A percentile compares a stretch with the other conserved stretches of the same genome.
Evolutionary conservation across 2,888 invertebrate genomes (phyloP).

Genomic region (Oligia latruncula): DNA sequence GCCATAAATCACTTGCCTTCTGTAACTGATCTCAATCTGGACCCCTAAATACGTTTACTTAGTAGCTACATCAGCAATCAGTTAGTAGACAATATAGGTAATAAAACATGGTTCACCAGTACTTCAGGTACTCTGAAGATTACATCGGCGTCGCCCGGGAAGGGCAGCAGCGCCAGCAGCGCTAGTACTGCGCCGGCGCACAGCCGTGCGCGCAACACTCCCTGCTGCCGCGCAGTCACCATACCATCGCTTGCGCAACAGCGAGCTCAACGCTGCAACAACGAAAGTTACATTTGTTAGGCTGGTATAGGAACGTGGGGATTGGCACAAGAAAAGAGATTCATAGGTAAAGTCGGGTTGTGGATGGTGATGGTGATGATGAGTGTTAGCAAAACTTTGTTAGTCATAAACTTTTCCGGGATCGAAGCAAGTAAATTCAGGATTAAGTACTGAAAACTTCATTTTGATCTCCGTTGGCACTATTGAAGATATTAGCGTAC

Average conservation of each 20-base stretch:
- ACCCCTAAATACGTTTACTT: neutral
- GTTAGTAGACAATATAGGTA: neutral
- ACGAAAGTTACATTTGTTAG: neutral
- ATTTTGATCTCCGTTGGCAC: neutral
- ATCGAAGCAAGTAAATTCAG: neutral
- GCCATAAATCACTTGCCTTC: neutral
- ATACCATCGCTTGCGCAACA: conserved; percentile 62
- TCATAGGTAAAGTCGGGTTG: neutral
- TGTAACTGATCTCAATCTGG: neutral
- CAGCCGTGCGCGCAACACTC: conserved; percentile 46
- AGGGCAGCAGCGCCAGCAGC: conserved; percentile 68
- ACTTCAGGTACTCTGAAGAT: conserved; percentile 87
- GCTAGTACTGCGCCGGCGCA: conserved; percentile 65
- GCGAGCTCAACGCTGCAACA: conserved; percentile 37
- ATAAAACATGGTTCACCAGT: conserved; percentile 71
- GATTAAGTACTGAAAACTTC: neutral
- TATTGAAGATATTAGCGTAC: neutral
- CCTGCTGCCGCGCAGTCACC: conserved; percentile 56
- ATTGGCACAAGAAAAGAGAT: neutral
- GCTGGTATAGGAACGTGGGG: neutral
- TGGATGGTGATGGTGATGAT: neutral
- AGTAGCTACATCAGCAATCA: neutral
- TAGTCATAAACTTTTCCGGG: neutral
- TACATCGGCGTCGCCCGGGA: conserved; percentile 74
- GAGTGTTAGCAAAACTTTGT: neutral